These are phyloP conservation scores for Pseudolaguvia tuberculata DNA, from an alignment of 2,113 vertebrate species.

Conservation along the genomic window DNA sequence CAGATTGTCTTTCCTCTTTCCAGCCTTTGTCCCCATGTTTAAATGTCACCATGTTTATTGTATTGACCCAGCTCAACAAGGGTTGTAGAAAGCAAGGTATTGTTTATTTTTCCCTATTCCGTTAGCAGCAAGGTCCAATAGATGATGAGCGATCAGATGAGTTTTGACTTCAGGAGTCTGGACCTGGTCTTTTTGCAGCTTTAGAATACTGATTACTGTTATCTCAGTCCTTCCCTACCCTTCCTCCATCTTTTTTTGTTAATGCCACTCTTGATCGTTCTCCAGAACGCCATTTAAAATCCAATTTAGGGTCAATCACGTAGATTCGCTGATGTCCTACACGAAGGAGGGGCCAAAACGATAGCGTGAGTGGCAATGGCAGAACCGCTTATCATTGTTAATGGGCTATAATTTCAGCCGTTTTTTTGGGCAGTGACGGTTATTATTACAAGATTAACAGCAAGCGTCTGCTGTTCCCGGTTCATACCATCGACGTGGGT, in stretches of 20 bases:
- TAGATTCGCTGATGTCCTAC: slow-evolving; percentile 4
- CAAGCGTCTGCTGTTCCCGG: slow-evolving; percentile 34
- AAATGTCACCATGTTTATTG: slow-evolving; percentile 59
- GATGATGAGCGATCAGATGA: too few relatives aligned
- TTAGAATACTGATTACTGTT: slow-evolving; percentile 21
- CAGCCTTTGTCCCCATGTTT: slow-evolving; percentile 48
- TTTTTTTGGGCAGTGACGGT: slow-evolving; percentile 38
- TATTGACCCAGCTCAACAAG: slow-evolving; percentile 48
- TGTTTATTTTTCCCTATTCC: slow-evolving; percentile 30
- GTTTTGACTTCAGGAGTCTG: background rate
- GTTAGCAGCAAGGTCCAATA: background rate
- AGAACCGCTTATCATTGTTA: slow-evolving; percentile 47
- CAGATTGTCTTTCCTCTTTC: slow-evolving; percentile 42
- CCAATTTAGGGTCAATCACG: slow-evolving; percentile 38
- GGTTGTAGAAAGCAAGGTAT: slow-evolving; percentile 36
- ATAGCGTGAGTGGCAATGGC: slow-evolving; percentile 37
- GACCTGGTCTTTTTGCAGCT: background rate
- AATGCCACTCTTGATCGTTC: background rate
- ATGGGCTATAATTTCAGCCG: slow-evolving; percentile 51
- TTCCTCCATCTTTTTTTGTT: slow-evolving; percentile 2
- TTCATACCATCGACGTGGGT: slow-evolving; percentile 28
- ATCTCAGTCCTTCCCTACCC: background rate
- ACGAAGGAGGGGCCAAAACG: slow-evolving; percentile 14
- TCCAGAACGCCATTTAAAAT: slow-evolving; percentile 41
- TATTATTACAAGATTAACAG: slow-evolving; percentile 55